Conservation (phyloP, 2,888 invertebrate genomes). For the Papilio elwesi region DNA sequence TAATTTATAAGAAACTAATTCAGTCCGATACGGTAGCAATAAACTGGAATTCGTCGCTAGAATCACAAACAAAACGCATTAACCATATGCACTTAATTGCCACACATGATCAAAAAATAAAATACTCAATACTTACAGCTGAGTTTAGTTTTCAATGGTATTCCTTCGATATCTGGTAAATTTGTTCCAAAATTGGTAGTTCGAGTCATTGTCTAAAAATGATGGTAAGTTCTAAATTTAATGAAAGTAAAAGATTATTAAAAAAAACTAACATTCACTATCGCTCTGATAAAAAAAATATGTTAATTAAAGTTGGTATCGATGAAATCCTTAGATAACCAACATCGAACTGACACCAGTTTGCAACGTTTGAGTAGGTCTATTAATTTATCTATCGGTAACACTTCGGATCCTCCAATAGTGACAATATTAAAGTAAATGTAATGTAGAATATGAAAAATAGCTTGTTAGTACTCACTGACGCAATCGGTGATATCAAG, state of each 20-base stretch:
- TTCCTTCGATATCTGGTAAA: conserved; percentile 39
- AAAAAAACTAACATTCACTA: too few species aligned
- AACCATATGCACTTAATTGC: background rate
- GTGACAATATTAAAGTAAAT: background rate
- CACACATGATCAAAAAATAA: background rate
- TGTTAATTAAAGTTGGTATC: too few species aligned
- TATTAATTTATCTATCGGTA: too few species aligned
- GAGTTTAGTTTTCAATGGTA: conserved; percentile 44
- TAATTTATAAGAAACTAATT: conserved; percentile 4
- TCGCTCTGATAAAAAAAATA: too few species aligned
- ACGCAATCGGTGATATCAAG: conserved; percentile 50
- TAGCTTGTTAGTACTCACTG: conserved; percentile 50
- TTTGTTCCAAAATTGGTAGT: conserved; percentile 26
- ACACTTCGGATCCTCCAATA: background rate
- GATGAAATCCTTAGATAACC: too few species aligned
- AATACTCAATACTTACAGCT: conserved; percentile 47
- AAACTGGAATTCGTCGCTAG: conserved; percentile 53
- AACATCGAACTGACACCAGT: too few species aligned
- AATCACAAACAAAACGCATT: conserved; percentile 19
- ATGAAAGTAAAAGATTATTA: too few species aligned
- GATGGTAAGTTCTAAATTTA: background rate
- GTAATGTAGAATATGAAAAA: background rate
- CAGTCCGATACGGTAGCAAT: conserved; percentile 45
- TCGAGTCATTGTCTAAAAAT: conserved; percentile 7
- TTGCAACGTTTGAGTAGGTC: background rate